Evolutionary conservation across 2,113 vertebrate genomes (phyloP), one percentile per base, ranked within the genome.

Genomic region (Strigops habroptila): DNA sequence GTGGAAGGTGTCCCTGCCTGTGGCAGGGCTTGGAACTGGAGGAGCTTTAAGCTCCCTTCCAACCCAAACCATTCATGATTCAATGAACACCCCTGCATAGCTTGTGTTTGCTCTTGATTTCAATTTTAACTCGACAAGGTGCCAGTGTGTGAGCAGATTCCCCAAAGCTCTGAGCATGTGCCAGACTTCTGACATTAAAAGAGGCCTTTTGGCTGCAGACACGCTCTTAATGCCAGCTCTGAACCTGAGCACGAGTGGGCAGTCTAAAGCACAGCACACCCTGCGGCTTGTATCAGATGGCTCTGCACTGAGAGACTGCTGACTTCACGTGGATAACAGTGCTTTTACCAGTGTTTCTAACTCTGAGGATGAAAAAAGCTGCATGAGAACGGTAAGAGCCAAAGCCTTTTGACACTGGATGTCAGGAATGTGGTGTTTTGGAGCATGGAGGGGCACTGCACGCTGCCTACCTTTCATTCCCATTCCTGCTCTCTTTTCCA

Each of bases 61-160:
- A 14, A 59, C 9, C 9, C 33, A 15, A 35, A 59, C 33, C 14
- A 1, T 1, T 6, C 57, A 33, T 1, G 57, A 59, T 9, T 24
- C 57, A 59, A 15, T 24, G 57, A 48, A 55, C 6, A 1, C 1
- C 8, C 6, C 16, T 39, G 18, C 2, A 0, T 15, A 15, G 90
- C 75, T 86, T 62, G 23, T 79, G 27, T 70, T 62, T 57, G 52
- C 27, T 57, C 48, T n/a, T 17, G 48, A 87, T 14, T 57, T 43
- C 3, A 6, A 27, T 4, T 88, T 63, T 39, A 71, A 12, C 30
- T 70, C 23, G 7, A 33, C 23, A 8, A 33, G 53, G 21, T 44
- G 10, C 53, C 46, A 19, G 31, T 3, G 14, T 15, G 23, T 0
- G 1, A 79, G 31, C 7, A 24, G 49, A 43, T 51, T 12, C 37